phyloP scores from a whole-genome alignment of 2,888 invertebrate species.

The Drosophila eohydei region DNA sequence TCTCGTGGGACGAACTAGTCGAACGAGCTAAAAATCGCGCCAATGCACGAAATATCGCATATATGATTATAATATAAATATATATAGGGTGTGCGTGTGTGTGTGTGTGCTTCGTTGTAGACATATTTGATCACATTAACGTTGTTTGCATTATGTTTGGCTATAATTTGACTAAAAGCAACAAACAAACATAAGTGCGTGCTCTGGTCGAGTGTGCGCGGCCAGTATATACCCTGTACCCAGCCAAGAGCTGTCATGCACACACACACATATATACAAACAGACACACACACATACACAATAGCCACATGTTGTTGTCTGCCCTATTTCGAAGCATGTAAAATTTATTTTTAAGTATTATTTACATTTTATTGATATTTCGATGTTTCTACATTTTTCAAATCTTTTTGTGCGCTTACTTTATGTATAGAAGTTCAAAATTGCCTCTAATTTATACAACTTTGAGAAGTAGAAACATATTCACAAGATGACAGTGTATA shows the following conservation, averaged over 20 bases:
- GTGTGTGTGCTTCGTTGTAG: conserved; percentile 19
- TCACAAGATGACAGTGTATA: no score
- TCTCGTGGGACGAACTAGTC: conserved; percentile 77
- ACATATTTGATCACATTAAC: conserved; percentile 67
- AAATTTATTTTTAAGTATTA: not conserved
- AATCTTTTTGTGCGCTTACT: not conserved
- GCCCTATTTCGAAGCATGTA: not conserved
- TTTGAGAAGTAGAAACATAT: no score
- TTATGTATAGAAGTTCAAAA: not conserved
- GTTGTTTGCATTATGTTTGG: conserved; percentile 64
- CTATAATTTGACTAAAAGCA: conserved; percentile 60
- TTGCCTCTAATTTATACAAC: no score
- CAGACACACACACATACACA: not conserved
- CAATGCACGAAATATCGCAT: conserved; percentile 68
- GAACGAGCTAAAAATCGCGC: conserved; percentile 74
- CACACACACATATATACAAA: not conserved
- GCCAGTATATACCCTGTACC: not conserved
- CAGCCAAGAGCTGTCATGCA: not conserved
- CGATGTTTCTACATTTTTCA: not conserved
- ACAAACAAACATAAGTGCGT: conserved; percentile 27
- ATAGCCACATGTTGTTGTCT: not conserved
- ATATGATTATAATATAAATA: conserved; percentile 42
- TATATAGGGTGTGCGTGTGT: conserved; percentile 9
- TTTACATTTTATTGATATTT: not conserved
- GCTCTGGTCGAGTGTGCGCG: not conserved